Base-by-base conservation (phyloP, 2,797 vertebrate genomes). In the Pagetopsis macropterus region DNA sequence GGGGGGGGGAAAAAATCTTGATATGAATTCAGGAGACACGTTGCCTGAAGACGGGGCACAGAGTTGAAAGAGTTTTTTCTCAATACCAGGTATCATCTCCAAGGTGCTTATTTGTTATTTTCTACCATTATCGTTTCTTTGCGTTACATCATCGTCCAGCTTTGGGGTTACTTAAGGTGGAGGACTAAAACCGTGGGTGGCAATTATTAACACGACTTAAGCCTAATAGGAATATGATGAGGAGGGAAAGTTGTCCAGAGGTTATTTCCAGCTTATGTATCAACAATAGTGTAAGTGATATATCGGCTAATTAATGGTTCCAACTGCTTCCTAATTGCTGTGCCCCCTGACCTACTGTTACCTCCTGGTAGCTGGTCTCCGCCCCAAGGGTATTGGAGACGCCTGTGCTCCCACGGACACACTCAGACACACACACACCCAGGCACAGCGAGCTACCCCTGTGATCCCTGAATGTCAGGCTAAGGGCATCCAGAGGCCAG, bases 401-500 rank as follows among this genome's bases (percentile, higher is more conserved):
- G 59, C 72, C 68, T 33, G 66, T 15, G 70, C 76, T 63, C 69
- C 11, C 8, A 13, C 54, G 51, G 58, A 74, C 84, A 71, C 78
- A 49, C 76, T 17, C 14, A 1, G 69, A 48, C 72, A 31, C 49
- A 51, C 49, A 51, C 61, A 19, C 16, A 49, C 52, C 9, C 19
- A 68, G 76, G 19, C 83, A 69, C 87, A 85, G 87, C 83, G 11
- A 89, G 86, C 78, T 79, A 79, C 87, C 87, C 69, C 83, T 87
- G 81, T 90, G 91, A 91, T 90, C 87, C 81, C 84, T 89, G 91
- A 93, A 91, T 89, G 91, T 92, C 91, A 90, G 87, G 72, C 76
- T 86, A 86, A 92, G 91, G 91, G 88, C 91, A 85, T 85, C 82
- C 81, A 84, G 87, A 85, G 88, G 87, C 88, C 87, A 82, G 83